These are phyloP conservation scores for Zhengitettix transpicula DNA, from an alignment of 2,888 invertebrate genomes.

Conservation along the genomic window DNA sequence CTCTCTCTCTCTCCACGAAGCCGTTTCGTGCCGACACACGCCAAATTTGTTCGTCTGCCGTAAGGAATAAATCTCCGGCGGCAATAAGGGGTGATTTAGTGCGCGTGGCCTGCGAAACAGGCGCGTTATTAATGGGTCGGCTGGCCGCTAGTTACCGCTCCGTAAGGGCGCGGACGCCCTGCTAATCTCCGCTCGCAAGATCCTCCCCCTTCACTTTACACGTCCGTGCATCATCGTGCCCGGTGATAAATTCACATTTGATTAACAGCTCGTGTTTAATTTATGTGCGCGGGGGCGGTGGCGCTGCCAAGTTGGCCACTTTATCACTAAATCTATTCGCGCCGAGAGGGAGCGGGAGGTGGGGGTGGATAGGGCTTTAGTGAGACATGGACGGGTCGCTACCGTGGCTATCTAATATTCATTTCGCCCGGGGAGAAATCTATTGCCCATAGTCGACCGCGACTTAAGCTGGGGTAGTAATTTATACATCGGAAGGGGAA, in stretches of 20 bases:
- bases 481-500: background rate
- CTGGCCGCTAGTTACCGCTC: no score
- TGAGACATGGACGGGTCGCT: background rate
- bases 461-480: background rate
- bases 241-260: background rate
- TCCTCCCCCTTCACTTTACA: background rate
- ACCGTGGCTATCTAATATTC: background rate
- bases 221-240: background rate
- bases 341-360: background rate
- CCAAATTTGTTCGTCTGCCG: no score
- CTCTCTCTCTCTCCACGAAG: no score
- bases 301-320: background rate
- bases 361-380: no score
- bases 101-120: no score
- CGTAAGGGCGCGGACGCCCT: background rate
- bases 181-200: background rate
- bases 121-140: no score
- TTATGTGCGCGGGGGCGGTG: background rate
- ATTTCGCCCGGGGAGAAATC: background rate
- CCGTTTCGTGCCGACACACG: no score
- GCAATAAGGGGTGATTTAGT: no score
- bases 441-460: background rate
- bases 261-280: background rate
- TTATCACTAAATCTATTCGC: background rate
- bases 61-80: no score